Evolutionary conservation across 2,888 invertebrate species (phyloP), one percentile per base, ranked within the genome.

Genomic region (Junonia oenone): DNA sequence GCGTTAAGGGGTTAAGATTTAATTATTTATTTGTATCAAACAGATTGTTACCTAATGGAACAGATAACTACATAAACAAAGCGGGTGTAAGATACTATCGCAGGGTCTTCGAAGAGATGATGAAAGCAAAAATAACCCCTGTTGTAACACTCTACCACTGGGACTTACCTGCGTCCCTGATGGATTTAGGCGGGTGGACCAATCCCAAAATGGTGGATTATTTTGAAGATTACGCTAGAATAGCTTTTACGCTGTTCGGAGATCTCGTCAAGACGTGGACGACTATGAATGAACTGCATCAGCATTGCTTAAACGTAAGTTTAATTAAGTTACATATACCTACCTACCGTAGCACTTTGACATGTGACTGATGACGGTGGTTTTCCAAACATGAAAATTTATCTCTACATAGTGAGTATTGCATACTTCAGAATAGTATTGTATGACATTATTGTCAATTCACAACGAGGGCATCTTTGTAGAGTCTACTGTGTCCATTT

Each of bases 41-140:
- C 76, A 90, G 96, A 50, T 87, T 97, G 50, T 81, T 96, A 61
- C 95, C 96, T 0, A 90, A 90, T 22, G 96, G 95, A 22, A 91
- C 92, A 35, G 90, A 91, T 63, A 92, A 93, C 68, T 74, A 91
- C 33, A 85, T 96, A 48, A 97, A 93, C 75, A 81, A 91, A 55
- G 92, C 92, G 3, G 97, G 95, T 17, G 89, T 95, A 1, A 82
- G 91, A 48, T 95, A 96, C 80, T 97, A 97, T 76, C 93, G 94
- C 57, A 91, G 92, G 52, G 72, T 97, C 40, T 94, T 97, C 54
- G 89, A 95, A 71, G 94, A 92, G 64, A 87, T 96, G 15, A 64
- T 93, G 19, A 91, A 83, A 56, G 92, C 91, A 52, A 92, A 92
- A 48, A 94, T 96, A 55, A 91, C 92, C 45, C 95, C 95, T 0